Conservation (phyloP, 37 sponge, comb jelly and placozoan species). For the Bolinopsis microptera region DNA sequence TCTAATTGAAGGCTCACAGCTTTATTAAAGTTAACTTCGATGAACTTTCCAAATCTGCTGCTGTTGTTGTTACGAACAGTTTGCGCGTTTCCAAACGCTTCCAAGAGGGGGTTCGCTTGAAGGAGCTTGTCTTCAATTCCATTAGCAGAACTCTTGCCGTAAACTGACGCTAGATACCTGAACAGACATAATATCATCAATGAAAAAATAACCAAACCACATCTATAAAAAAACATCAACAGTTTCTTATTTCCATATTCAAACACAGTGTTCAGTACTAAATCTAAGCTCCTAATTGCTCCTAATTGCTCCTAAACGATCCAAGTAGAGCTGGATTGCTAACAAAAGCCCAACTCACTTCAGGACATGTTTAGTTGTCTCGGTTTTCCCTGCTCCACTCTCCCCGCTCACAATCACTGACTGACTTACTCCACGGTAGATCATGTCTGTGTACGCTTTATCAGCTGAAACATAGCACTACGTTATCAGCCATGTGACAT, state of each 20-base stretch:
- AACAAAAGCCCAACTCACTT: too few relatives aligned
- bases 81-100: constrained; percentile 94
- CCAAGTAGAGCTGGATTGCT: too few relatives aligned
- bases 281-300: too few relatives aligned
- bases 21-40: constrained; percentile 88
- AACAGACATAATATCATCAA: not conserved
- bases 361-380: constrained; percentile 86
- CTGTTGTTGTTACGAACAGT: constrained; percentile 90
- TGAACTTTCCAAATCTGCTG: constrained; percentile 87
- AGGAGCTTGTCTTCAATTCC: constrained; percentile 48
- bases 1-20: too few relatives aligned
- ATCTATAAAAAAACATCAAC: too few relatives aligned
- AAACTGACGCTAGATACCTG: constrained; percentile 64
- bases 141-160: constrained; percentile 49
- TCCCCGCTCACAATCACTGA: constrained; percentile 97
- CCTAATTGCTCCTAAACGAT: too few relatives aligned
- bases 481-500: too few relatives aligned
- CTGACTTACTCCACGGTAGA: constrained; percentile 73
- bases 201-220: not conserved
- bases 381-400: constrained; percentile 98
- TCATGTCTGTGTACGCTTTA: constrained; percentile 94
- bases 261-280: too few relatives aligned
- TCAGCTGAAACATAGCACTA: constrained; percentile 91
- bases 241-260: too few relatives aligned
- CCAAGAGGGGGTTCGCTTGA: constrained; percentile 90